Evolutionary conservation across 2,797 vertebrate species (phyloP).

Genomic region (Gambusia yucatana): DNA sequence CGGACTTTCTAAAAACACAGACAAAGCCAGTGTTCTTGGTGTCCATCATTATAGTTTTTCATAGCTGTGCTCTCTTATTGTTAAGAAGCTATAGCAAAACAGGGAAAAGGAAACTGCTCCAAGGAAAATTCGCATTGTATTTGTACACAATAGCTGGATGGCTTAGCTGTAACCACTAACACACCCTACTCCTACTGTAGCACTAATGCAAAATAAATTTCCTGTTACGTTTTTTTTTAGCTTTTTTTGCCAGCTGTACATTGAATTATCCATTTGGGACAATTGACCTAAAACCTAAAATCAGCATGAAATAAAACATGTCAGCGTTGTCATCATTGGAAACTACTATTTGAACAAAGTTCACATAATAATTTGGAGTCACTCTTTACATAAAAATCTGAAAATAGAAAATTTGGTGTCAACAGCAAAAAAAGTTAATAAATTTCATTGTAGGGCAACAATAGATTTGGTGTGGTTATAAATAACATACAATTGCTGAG

Average conservation of each 20-base stretch:
- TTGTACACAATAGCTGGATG: not conserved
- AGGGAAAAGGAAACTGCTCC: not conserved
- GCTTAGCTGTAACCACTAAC: not conserved
- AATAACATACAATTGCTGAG: too few species aligned
- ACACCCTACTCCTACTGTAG: slow-evolving; percentile 1
- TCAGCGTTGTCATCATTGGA: not conserved
- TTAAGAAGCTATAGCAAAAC: not conserved
- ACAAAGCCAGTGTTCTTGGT: not conserved
- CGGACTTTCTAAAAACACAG: not conserved
- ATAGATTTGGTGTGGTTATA: too few species aligned
- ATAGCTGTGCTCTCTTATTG: not conserved
- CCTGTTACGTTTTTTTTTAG: not conserved
- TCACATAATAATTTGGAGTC: not conserved
- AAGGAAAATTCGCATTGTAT: slow-evolving; percentile 5
- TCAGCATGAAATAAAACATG: not conserved
- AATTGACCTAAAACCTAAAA: not conserved
- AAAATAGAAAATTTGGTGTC: too few species aligned
- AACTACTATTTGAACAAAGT: not conserved
- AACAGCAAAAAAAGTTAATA: too few species aligned
- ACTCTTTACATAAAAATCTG: not conserved
- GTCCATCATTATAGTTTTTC: not conserved
- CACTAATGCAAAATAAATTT: not conserved
- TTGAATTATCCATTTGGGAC: not conserved
- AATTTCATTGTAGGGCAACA: too few species aligned
- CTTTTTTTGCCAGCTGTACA: not conserved